Evolutionary conservation across 2,888 invertebrate species (phyloP).

Genomic region (Odontomyia ornata): DNA sequence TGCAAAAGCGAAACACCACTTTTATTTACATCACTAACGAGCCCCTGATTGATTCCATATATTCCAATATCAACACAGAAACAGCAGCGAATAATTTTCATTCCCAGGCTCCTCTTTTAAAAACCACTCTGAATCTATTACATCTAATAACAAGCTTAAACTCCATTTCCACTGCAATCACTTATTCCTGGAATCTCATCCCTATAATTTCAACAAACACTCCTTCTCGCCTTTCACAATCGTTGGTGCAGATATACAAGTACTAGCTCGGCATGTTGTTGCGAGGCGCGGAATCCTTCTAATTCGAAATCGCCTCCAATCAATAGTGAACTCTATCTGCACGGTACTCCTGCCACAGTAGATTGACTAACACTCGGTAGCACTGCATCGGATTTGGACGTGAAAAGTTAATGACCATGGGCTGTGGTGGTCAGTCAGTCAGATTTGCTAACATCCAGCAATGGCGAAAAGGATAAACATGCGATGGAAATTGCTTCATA

Average conservation of each 20-base stretch:
- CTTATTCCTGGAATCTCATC: slow-evolving; percentile 11
- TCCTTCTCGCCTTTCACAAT: neutral
- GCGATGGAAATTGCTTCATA: neutral
- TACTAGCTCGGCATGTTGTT: neutral
- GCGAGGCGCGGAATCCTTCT: neutral
- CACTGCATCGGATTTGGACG: neutral
- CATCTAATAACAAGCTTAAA: slow-evolving; percentile 11
- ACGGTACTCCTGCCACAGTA: neutral
- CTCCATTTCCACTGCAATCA: slow-evolving; percentile 1
- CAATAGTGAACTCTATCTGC: neutral
- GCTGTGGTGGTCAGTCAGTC: neutral
- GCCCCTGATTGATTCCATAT: no score
- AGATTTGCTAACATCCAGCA: neutral
- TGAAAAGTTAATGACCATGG: slow-evolving; percentile 5
- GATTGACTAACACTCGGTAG: neutral
- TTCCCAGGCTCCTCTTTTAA: neutral
- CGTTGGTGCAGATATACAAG: neutral
- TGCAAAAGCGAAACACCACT: no score
- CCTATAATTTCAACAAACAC: slow-evolving; percentile 16
- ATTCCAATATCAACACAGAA: no score
- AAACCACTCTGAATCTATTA: neutral
- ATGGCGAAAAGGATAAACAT: neutral
- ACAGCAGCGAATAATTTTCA: no score
- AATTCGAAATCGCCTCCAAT: neutral
- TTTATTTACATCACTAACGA: no score